These are phyloP conservation scores for Drosophila nr. perissopoda DNA, from an alignment of 2,888 invertebrate species.

Conservation along the genomic window DNA sequence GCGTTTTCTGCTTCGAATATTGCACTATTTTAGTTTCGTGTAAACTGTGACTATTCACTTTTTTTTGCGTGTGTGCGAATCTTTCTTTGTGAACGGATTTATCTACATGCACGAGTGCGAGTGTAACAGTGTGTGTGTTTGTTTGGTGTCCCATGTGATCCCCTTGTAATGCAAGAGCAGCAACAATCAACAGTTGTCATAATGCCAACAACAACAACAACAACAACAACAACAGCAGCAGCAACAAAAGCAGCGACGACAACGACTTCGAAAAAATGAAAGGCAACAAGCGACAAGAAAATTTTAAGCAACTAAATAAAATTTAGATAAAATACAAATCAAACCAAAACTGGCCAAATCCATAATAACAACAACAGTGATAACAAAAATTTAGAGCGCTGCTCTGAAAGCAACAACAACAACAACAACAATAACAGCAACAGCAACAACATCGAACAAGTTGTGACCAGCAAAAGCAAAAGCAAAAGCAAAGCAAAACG, in stretches of 20 bases:
- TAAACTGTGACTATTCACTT: slow-evolving; percentile 56
- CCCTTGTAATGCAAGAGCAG: slow-evolving; percentile 39
- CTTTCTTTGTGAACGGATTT: slow-evolving; percentile 65
- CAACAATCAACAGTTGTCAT: slow-evolving; percentile 53
- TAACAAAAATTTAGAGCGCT: slow-evolving; percentile 34
- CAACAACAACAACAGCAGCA: slow-evolving; percentile 22
- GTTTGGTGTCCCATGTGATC: slow-evolving; percentile 54
- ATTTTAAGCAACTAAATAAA: slow-evolving; percentile 68
- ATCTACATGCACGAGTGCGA: slow-evolving; percentile 33
- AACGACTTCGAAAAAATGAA: slow-evolving; percentile 63
- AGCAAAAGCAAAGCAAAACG: slow-evolving; percentile 14
- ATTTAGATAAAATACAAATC: slow-evolving; percentile 60
- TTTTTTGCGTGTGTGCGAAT: slow-evolving; percentile 45
- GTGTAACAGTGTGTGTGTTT: slow-evolving; percentile 17
- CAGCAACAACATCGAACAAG: slow-evolving; percentile 20
- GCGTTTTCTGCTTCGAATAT: slow-evolving; percentile 60
- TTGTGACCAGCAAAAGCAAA: slow-evolving; percentile 22
- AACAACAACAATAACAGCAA: slow-evolving; percentile 12
- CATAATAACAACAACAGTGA: slow-evolving; percentile 23
- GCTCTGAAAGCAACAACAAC: slow-evolving; percentile 28
- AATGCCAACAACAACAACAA: slow-evolving; percentile 48
- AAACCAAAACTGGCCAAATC: slow-evolving; percentile 36
- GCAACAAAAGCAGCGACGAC: slow-evolving; percentile 25
- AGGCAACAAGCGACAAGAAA: slow-evolving; percentile 59
- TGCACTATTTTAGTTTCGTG: slow-evolving; percentile 51